A percentile compares a stretch with the other conserved stretches of the same genome.
Conservation (phyloP, 2,113 vertebrate species). For the Brachyhypopomus gauderio region DNA sequence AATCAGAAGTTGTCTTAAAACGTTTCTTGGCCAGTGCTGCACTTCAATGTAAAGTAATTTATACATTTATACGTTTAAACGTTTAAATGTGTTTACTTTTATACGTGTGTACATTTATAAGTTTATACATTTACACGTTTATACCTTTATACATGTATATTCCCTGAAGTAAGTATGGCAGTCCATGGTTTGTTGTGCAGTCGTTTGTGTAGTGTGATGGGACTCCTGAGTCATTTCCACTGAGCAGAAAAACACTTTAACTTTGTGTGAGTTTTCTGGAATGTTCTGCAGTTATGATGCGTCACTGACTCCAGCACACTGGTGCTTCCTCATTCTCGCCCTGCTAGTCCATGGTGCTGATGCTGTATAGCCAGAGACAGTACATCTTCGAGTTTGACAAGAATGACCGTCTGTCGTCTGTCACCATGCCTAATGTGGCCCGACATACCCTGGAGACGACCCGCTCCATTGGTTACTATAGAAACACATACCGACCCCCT, state of each 20-base stretch:
- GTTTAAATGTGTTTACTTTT: too few species aligned
- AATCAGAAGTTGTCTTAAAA: constrained; percentile 46
- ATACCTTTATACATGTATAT: constrained; percentile 1
- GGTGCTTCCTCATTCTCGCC: constrained; percentile 44
- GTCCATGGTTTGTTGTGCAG: constrained; percentile 44
- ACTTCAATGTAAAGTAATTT: constrained; percentile 39
- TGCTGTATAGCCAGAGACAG: constrained; percentile 95
- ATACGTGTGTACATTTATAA: too few species aligned
- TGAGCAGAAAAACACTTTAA: constrained; percentile 44
- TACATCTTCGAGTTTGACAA: constrained; percentile 99
- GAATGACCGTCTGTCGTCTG: constrained; percentile 89
- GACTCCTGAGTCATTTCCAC: constrained; percentile 45
- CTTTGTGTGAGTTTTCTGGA: constrained; percentile 36
- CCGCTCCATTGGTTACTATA: constrained; percentile 94
- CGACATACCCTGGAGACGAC: constrained; percentile 92
- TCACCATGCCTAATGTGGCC: constrained; percentile 98
- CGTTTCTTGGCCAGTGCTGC: constrained; percentile 42
- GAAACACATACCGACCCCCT: constrained; percentile 91
- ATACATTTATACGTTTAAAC: constrained; percentile 30
- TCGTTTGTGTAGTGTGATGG: constrained; percentile 46
- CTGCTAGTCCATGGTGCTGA: constrained; percentile 93
- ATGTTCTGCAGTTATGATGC: constrained; percentile 39
- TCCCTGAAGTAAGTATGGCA: constrained; percentile 48
- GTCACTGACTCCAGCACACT: constrained; percentile 41
- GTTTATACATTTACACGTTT: too few species aligned